Base-by-base conservation (phyloP, 2,888 invertebrate genomes). In the Polydesmus complanatus region DNA sequence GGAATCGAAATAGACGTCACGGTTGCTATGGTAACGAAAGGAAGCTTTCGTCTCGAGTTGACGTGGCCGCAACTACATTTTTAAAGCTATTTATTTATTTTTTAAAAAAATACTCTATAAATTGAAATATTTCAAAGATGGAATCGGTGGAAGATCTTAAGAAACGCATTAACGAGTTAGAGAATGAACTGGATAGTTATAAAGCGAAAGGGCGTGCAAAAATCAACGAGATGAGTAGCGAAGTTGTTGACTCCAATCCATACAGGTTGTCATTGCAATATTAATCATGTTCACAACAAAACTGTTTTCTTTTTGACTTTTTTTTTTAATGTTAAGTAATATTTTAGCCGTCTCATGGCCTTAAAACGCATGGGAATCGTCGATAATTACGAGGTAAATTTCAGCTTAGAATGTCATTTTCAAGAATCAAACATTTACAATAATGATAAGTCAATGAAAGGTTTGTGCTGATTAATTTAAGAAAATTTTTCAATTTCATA, bases 331-430 rank as follows among this genome's bases (percentile, higher is more conserved):
- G 19, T 57, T 60, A 65, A 64, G 66, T 62, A n/a, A n/a, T 63
- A 65, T 77, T 78, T 49, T 72, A 92, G 92, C 75, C 93, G 98
- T n/a, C 77, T 97, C 18, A 96, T 98, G 96, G 98, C 98, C 0
- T 74, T 99, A 63, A 94, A 99, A 73, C 79, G 95, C 63, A 99
- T 99, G 98, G 98, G 98, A 37, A 96, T 99, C 67, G 98, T 98
- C 1, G 83, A 94, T 67, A 91, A 99, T 74, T 98, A 98, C 73
- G 96, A 97, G 77, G 77, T 76, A 26, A 48, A 54, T 22, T 48
- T 19, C 18, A 37, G 54, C 27, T 27, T 54, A 19, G 21, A 62
- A 62, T 50, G 53, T 27, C 50, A 52, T 22, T 2, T 8, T 3
- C 49, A 27, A 14, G 14, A 48, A 19, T 22, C 48, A 48, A 50